Evolutionary conservation across 2,797 vertebrate genomes (phyloP).

Genomic region (Chromis chromis): DNA sequence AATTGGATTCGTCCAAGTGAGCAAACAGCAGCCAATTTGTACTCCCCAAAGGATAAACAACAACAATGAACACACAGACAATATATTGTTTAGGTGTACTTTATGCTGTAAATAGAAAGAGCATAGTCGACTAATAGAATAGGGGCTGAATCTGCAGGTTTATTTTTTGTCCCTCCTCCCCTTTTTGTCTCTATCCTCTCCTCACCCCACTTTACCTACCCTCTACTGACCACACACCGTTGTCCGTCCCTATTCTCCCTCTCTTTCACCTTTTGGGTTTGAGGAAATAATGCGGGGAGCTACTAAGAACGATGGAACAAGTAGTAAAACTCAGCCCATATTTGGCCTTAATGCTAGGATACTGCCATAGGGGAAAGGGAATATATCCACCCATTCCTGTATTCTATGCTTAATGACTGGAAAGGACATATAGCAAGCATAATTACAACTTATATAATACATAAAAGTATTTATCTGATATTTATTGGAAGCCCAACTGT

Average conservation of each 20-base stretch:
- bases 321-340: constrained; percentile 38
- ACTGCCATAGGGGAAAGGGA: constrained; percentile 76
- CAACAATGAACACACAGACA: constrained; percentile 21
- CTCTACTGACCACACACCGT: background rate
- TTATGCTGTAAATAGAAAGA: constrained; percentile 18
- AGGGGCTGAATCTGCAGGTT: constrained; percentile 18
- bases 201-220: too few relatives aligned
- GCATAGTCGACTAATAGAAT: constrained; percentile 14
- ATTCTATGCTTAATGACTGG: constrained; percentile 51
- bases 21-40: constrained; percentile 42
- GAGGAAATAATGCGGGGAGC: constrained; percentile 19
- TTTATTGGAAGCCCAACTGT: constrained; percentile 60
- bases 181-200: background rate
- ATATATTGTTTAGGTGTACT: constrained; percentile 25
- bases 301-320: constrained; percentile 15
- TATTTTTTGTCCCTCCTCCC: background rate
- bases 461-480: constrained; percentile 57
- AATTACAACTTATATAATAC: constrained; percentile 59
- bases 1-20: constrained; percentile 46
- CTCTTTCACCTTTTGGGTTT: constrained; percentile 11
- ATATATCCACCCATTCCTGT: constrained; percentile 51
- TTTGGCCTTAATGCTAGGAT: constrained; percentile 81
- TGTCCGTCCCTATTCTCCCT: background rate
- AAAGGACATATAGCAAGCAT: constrained; percentile 50
- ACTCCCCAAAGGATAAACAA: constrained; percentile 13